Percentiles rank a stretch among this genome's conserved stretches.
Conservation (phyloP, 1,140 invertebrate genomes). For the Diprion similis region DNA sequence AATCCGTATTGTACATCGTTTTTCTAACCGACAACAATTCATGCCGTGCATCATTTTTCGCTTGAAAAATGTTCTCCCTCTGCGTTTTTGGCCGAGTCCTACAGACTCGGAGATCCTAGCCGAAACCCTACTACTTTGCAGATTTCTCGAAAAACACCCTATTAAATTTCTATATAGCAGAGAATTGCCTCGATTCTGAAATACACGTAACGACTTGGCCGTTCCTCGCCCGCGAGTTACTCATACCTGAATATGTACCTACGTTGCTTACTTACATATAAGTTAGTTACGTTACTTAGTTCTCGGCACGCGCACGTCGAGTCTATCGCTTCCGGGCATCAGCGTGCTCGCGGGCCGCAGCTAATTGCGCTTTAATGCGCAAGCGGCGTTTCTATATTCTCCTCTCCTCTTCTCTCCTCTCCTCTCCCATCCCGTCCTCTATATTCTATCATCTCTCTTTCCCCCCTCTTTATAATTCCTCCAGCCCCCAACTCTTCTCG, state of each 20-base stretch:
- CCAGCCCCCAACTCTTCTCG: background rate
- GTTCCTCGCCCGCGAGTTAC: no score
- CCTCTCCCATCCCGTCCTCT: background rate
- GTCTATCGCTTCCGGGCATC: slow-evolving; percentile 60
- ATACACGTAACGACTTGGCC: no score
- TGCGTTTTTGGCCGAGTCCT: no score
- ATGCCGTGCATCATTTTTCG: no score
- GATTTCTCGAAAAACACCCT: background rate
- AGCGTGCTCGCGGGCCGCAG: slow-evolving; percentile 58
- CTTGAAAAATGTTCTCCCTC: no score
- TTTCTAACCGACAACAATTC: no score
- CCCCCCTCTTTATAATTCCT: background rate
- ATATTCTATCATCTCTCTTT: background rate
- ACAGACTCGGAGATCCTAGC: no score
- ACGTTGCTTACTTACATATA: background rate
- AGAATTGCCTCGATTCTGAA: no score
- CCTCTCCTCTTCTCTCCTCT: slow-evolving; percentile 7
- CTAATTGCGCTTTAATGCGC: slow-evolving; percentile 60
- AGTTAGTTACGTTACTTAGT: slow-evolving; percentile 7
- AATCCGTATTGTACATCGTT: no score
- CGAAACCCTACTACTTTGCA: no score
- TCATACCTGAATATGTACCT: background rate
- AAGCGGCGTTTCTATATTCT: slow-evolving; percentile 49
- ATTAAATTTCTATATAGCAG: background rate
- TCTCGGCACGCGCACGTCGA: slow-evolving; percentile 12